Evolutionary conservation across 2,113 vertebrate species (phyloP), one percentile per base, ranked within the genome.

Genomic region (Xiphias gladius): DNA sequence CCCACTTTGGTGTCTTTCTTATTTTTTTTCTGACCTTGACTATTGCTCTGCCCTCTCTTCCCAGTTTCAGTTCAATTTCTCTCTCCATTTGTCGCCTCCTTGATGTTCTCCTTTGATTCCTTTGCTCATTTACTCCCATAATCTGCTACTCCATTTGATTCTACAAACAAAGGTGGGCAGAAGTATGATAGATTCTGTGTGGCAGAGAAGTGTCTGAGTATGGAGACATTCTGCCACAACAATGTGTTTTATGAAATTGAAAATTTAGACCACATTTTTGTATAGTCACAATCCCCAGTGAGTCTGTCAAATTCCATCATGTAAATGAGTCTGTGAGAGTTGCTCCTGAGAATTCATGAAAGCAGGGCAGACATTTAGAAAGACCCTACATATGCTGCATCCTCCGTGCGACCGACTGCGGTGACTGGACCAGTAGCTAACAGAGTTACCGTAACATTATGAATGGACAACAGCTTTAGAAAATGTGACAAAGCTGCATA

Each of bases 231-330:
- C 76, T 61, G 75, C 88, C 61, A 52, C 37, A 5, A 87, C 71
- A 87, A 84, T 82, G 72, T 86, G 74, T 79, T 90, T 89, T 63
- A 87, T 90, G 70, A 86, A 90, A 92, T 35, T 79, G 69, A 90
- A 93, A 46, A 92, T 93, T 86, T 90, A 66, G 65, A 79, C 71
- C 57, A 67, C 65, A 90, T 87, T 93, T 91, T 79, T 87, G 89
- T 83, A 76, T 54, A 88, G 87, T 92, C 89, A 88, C 86, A 82
- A 92, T 90, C 80, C 85, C 83, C 74, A 84, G 82, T 73, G 88
- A 90, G 85, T 85, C 80, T 83, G 84, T 83, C 78, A 80, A 79
- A 86, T 93, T 91, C 80, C 89, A 93, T 89, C 88, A 93, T 92
- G 90, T 77, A 93, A 93, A 95, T 93, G 73, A 83, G 84, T 72